Percentiles rank a stretch among this genome's conserved stretches.
Conservation (phyloP, 2,113 vertebrate species). For the Otus sunia region DNA sequence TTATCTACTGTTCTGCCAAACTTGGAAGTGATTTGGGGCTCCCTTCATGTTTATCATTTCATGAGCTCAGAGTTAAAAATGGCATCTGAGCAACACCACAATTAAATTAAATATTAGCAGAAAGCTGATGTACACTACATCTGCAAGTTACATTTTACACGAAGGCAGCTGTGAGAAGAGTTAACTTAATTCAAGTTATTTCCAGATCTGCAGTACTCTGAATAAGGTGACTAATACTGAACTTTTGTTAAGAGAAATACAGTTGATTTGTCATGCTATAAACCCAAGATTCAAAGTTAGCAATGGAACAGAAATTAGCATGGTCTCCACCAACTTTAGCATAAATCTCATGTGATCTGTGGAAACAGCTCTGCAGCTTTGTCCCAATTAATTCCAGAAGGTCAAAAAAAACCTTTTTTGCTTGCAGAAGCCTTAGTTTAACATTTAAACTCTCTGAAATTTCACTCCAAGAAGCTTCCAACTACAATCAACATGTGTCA, state of each 20-base stretch:
- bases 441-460: background rate
- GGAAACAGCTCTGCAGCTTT: background rate
- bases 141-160: background rate
- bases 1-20: background rate
- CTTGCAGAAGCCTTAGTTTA: background rate
- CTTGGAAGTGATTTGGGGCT: background rate
- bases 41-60: background rate
- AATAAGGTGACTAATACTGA: background rate
- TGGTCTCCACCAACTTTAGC: background rate
- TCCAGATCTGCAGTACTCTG: background rate
- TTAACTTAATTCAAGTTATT: background rate
- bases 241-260: background rate
- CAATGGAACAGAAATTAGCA: background rate
- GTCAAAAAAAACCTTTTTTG: background rate
- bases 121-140: background rate
- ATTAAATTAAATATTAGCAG: background rate
- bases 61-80: background rate
- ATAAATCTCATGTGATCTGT: background rate
- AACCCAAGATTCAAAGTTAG: background rate
- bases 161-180: background rate
- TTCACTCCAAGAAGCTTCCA: background rate
- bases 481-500: fast-evolving
- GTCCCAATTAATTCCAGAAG: background rate
- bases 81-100: background rate
- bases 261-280: background rate